Base-by-base conservation (phyloP, 1,140 invertebrate species). In the Drosophila lowei region DNA sequence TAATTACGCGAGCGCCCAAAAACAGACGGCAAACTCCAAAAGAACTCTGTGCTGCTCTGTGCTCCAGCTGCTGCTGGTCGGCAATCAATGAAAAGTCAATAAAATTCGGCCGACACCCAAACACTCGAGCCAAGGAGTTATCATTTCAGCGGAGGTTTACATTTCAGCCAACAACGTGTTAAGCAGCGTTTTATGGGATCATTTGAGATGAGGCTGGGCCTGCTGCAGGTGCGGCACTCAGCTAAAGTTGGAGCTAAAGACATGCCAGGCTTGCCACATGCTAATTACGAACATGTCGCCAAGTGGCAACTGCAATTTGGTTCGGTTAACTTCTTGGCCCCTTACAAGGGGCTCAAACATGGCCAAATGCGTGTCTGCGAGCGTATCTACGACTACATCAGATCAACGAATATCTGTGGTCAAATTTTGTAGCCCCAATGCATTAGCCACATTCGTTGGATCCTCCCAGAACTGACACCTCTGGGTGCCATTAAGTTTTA, bases 11-110 rank as follows among this genome's bases (percentile, higher is more conserved):
- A 54, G 50, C 67, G 65, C 57, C 70, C 48, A 65, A 77, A 73
- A 72, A 72, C 34, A 67, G 67, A 58, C 77, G 64, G 72, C 76
- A 18, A 62, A 49, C 43, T 77, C 59, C 49, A 86, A 79, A 66
- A 77, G 67, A 84, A 86, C 71, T 72, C 56, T 59, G 62, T 46
- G 23, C 13, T 42, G 16, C 21, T n/a, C n/a, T n/a, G n/a, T 70
- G 57, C 25, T 48, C n/a, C 16, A 63, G 53, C 25, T 44, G 59
- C 52, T 52, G 56, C 38, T 46, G 61, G 49, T 16, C 47, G 52
- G 70, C 81, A 68, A 88, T 85, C 81, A 73, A 80, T 81, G 70
- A 86, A 86, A 86, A 81, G 55, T 74, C 77, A 71, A 85, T 85
- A 77, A 86, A 85, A 77, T 55, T 65, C 61, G 61, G 11, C 77